Evolutionary conservation across 2,797 vertebrate genomes (phyloP), one percentile per base, ranked within the genome.

Genomic region (Astyanax mexicanus): DNA sequence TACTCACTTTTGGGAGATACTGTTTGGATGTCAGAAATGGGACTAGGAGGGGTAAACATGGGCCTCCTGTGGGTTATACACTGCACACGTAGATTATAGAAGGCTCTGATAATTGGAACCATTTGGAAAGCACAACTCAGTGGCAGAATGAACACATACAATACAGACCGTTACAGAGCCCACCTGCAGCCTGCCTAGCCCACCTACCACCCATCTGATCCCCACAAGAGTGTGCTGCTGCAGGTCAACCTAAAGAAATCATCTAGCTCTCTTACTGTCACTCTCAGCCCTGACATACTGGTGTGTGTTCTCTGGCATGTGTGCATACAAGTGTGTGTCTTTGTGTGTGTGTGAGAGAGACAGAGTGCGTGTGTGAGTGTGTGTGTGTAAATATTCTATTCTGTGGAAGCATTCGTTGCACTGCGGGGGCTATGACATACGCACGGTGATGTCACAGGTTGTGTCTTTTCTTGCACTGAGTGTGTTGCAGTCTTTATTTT

Each of bases 381-480:
- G 72, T 38, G 73, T 57, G 42, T 49, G 74, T 82, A 79, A 77
- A 82, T 82, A 79, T 27, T 74, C 69, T 54, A 38, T 35, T 77
- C 25, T 55, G 55, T 80, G 74, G 47, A 77, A 32, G 69, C 29
- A 17, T 80, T 70, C 62, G 66, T 80, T 82, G 78, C 81, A 80
- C 81, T 74, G 47, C 37, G 25, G 35, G 25, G 62, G 35, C n/a
- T 77, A 55, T 72, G 62, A 72, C 69, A 72, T 62, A 66, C 66
- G 51, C 68, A 70, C 25, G 32, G 40, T 57, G 62, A 79, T 72
- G 60, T 73, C 73, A 72, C 38, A 54, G 47, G 40, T 60, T 45
- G 72, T 81, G 73, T 73, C 21, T 81, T 44, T 81, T 78, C 72
- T 79, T 83, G 77, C 79, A 81, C 82, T 81, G 69, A 74, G 65